phyloP scores from a whole-genome alignment of 1,140 invertebrate genomes.

The Listronotus oregonensis region DNA sequence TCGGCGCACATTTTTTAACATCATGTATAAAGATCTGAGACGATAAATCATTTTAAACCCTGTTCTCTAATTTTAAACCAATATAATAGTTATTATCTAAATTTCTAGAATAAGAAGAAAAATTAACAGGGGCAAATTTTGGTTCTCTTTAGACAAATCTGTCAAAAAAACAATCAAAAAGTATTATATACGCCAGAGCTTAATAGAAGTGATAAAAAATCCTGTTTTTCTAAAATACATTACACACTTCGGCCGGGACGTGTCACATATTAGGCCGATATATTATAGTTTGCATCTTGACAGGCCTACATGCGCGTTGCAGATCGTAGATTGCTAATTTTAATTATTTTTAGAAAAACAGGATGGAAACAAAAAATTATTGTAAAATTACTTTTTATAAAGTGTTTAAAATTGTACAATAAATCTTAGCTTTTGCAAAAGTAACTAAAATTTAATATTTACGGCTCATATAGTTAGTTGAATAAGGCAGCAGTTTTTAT shows the following conservation, averaged over 20 bases:
- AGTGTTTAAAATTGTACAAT: constrained; percentile 34
- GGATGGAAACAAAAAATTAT: constrained; percentile 4
- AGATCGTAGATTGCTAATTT: not conserved
- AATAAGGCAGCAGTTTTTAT: constrained; percentile 32
- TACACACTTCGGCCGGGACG: not conserved
- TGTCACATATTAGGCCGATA: no score
- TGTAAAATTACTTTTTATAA: constrained; percentile 37
- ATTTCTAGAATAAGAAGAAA: no score
- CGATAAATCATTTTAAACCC: no score
- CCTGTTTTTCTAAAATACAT: constrained; percentile 11
- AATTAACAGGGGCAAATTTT: not conserved
- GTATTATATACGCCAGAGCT: constrained; percentile 21
- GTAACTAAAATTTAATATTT: constrained; percentile 33
- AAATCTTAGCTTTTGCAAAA: constrained; percentile 37
- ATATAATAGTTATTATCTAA: no score
- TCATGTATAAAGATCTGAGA: no score
- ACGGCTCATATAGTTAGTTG: constrained; percentile 25
- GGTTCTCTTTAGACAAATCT: constrained; percentile 7
- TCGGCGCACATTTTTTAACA: no score
- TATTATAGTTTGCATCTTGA: no score
- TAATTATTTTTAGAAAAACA: not conserved
- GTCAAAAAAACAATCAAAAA: constrained; percentile 25
- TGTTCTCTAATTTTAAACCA: no score
- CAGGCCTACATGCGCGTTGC: no score
- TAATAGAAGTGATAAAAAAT: constrained; percentile 11